Evolutionary conservation across 2,888 invertebrate species (phyloP), one percentile per base, ranked within the genome.

Genomic region (Melanargia galathea): DNA sequence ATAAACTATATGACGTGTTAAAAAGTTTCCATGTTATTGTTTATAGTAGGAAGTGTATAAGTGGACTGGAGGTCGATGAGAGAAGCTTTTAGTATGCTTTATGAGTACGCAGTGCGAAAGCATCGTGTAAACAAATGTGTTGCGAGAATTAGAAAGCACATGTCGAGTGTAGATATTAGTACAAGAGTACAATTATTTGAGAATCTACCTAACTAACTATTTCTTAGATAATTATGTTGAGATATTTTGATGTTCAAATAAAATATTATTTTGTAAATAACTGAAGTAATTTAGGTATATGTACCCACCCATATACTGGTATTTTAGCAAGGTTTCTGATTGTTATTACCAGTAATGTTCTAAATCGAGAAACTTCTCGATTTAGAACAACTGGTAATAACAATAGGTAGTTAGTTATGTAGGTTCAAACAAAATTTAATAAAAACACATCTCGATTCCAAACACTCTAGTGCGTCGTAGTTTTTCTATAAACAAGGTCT

Each of bases 1-100:
- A 71, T 73, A 76, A 75, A 76, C 72, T 78, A 78, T 81, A 85
- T 81, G 84, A 84, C 79, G 83, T 81, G 85, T 89, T 88, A 84
- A 88, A 90, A 89, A 89, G 87, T 86, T 86, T 80, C 80, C 74
- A 76, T 88, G 87, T 88, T 90, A 86, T 89, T 90, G 89, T 90
- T 90, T 90, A 87, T 78, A 79, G 76, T 86, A 75, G 71, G 76
- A 80, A 86, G 85, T 83, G 82, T 81, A 79, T 82, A 80, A 81
- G 81, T 78, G 75, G 75, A 75, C 69, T 75, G 73, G 71, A 71
- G 66, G 69, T 33, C 77, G 88, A 78, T 82, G 87, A 88, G 77
- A 79, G 86, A 88, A 80, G 87, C 90, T 87, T 83, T 89, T 86
- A 75, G 75, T 68, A 60, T 51, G 57, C 62, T 61, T 62, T 57